phyloP scores from a whole-genome alignment of 1,140 invertebrate genomes.

The Philopotamus ludificatus region DNA sequence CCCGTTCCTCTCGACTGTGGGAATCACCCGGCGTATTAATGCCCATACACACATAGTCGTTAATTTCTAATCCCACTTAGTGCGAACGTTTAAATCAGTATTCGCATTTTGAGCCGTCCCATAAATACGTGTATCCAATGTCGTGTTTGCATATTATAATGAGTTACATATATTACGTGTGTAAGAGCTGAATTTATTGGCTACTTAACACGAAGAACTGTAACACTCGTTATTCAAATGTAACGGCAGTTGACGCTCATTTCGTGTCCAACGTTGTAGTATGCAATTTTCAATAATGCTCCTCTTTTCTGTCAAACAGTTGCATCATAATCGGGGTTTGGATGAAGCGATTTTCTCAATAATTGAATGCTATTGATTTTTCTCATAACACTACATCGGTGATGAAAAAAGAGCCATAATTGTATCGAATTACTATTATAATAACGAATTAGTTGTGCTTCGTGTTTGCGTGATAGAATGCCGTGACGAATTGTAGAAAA shows the following conservation, averaged over 20 bases:
- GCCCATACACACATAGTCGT: background rate
- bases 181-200: slow-evolving; percentile 29
- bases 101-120: background rate
- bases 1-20: background rate
- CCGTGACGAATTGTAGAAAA: slow-evolving; percentile 7
- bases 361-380: too few species aligned
- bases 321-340: too few species aligned
- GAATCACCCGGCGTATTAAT: background rate
- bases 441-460: background rate
- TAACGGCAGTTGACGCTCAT: background rate
- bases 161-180: slow-evolving; percentile 13
- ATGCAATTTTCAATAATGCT: too few species aligned
- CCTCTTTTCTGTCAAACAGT: too few species aligned
- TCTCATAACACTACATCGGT: too few species aligned
- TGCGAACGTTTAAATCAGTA: slow-evolving; percentile 8
- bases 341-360: too few species aligned
- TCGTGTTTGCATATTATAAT: slow-evolving; percentile 15
- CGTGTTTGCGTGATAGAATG: slow-evolving; percentile 1
- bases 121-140: slow-evolving; percentile 12
- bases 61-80: slow-evolving; percentile 4
- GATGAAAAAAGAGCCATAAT: too few species aligned
- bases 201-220: slow-evolving; percentile 10
- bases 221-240: background rate
- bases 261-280: too few species aligned
- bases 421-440: background rate